Percentiles rank a stretch among this genome's conserved stretches.
Evolutionary conservation across 2,888 invertebrate species (phyloP).

Genomic region (Latrodectus hesperus): DNA sequence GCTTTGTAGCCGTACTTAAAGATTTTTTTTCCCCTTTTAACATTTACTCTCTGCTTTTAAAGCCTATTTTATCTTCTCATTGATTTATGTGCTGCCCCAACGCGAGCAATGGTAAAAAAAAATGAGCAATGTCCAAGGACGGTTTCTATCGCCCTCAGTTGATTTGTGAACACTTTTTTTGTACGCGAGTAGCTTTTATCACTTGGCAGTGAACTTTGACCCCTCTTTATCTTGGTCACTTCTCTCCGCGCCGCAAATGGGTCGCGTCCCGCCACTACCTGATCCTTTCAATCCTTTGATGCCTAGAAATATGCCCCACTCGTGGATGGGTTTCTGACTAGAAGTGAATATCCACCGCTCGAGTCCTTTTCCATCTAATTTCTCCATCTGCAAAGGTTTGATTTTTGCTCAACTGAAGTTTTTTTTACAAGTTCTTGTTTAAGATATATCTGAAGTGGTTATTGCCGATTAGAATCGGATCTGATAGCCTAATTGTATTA

Average conservation of each 20-base stretch:
- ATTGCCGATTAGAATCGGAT: too few relatives aligned
- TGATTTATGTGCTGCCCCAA: conserved; percentile 54
- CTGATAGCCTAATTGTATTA: too few relatives aligned
- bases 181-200: conserved; percentile 20
- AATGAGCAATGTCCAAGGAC: conserved; percentile 63
- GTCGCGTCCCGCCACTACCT: conserved; percentile 30
- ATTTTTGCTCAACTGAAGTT: neutral
- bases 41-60: conserved; percentile 9
- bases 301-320: conserved; percentile 1
- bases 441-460: too few relatives aligned
- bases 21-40: neutral
- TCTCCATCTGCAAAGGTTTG: neutral
- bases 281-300: conserved; percentile 42
- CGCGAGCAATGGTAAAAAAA: neutral
- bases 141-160: conserved; percentile 47
- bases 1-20: neutral
- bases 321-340: neutral
- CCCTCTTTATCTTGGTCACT: conserved; percentile 54
- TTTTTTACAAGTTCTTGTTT: too few relatives aligned
- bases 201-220: conserved; percentile 62
- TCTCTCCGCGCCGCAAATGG: conserved; percentile 21
- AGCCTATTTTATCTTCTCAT: conserved; percentile 34
- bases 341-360: conserved; percentile 10
- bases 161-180: conserved; percentile 60
- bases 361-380: neutral